Percentiles rank a stretch among this genome's conserved stretches.
Evolutionary conservation across 2,888 invertebrate genomes (phyloP).

Genomic region (Ophioninae sp.): DNA sequence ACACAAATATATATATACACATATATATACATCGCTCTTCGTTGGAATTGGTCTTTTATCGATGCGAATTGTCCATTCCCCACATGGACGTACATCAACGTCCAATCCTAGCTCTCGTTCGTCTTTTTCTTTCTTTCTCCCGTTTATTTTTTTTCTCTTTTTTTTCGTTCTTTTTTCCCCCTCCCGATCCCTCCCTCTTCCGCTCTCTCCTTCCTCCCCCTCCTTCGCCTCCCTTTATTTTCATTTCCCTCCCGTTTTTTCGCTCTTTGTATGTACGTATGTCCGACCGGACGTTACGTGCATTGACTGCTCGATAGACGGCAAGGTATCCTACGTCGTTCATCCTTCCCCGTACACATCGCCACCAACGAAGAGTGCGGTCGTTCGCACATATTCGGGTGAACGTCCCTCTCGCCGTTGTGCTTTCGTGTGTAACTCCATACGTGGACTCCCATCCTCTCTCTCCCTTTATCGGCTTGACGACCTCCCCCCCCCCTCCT

Average conservation of each 20-base stretch:
- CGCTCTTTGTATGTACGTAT: conserved; percentile 28
- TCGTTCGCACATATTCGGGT: conserved; percentile 65
- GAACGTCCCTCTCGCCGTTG: conserved; percentile 54
- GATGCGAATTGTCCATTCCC: conserved; percentile 28
- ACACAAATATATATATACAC: neutral
- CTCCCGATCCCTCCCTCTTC: neutral
- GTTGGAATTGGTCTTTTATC: conserved; percentile 49
- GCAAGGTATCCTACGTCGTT: conserved; percentile 38
- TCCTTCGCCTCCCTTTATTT: neutral
- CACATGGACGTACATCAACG: conserved; percentile 27
- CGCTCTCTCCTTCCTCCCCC: conserved; percentile 1
- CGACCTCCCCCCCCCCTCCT: conserved; percentile 11
- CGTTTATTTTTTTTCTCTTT: neutral
- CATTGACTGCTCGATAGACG: conserved; percentile 53
- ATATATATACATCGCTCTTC: conserved; percentile 1
- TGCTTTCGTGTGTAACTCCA: neutral
- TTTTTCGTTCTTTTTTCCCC: neutral
- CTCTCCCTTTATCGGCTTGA: conserved; percentile 9
- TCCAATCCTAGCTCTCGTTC: conserved; percentile 11
- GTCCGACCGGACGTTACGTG: conserved; percentile 65
- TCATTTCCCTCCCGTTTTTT: conserved; percentile 12
- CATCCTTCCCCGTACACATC: conserved; percentile 35
- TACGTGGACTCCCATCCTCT: neutral
- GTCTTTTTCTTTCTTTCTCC: neutral
- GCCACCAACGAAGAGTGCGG: conserved; percentile 53